Evolutionary conservation across 1,140 invertebrate species (phyloP).

Genomic region (Philopotamus ludificatus): DNA sequence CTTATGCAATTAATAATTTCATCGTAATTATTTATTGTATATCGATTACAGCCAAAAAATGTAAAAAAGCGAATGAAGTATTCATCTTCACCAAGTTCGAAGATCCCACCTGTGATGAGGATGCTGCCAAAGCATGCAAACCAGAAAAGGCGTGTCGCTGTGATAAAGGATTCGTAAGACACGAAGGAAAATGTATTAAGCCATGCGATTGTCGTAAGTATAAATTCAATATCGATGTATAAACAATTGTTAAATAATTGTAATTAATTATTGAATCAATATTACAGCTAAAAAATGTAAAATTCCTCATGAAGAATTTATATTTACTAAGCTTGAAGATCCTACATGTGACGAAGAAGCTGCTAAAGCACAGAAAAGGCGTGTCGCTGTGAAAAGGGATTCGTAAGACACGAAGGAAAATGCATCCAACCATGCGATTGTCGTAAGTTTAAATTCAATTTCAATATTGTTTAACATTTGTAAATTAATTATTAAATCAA

Average conservation of each 20-base stretch:
- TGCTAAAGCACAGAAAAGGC: neutral
- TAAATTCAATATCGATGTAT: too few species aligned
- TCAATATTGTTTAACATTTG: too few species aligned
- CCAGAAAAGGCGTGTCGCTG: conserved; percentile 1
- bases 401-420: conserved; percentile 19
- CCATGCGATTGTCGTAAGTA: conserved; percentile 14
- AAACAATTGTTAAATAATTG: too few species aligned
- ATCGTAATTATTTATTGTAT: too few species aligned
- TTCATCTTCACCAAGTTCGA: neutral
- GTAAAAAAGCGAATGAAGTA: neutral
- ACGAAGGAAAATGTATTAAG: conserved; percentile 16
- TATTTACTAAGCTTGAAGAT: neutral
- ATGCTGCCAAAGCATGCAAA: neutral
- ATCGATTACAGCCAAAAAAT: conserved; percentile 1
- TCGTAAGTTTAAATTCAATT: neutral
- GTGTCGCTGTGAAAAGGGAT: neutral
- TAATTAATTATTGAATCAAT: too few species aligned
- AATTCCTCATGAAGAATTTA: neutral
- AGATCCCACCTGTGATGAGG: neutral
- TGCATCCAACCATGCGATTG: conserved; percentile 15
- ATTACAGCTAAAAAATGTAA: neutral
- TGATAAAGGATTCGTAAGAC: conserved; percentile 7
- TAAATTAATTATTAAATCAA: too few species aligned
- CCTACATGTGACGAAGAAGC: neutral
- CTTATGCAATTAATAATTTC: too few species aligned